Evolutionary conservation across 2,888 invertebrate genomes (phyloP).

Genomic region (Erpobdella octoculata): DNA sequence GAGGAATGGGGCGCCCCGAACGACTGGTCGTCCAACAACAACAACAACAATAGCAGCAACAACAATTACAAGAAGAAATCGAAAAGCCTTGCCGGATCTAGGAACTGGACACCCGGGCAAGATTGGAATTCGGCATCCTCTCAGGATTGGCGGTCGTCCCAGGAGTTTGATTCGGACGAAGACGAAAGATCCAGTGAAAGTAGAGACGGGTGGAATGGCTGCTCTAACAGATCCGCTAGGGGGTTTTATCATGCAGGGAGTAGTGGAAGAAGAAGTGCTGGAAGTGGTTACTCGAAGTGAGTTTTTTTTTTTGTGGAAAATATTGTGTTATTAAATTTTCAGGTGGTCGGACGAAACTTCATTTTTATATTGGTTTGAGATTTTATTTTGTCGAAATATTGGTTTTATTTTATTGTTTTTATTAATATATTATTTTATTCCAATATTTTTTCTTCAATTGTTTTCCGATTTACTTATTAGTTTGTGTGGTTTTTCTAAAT

Average conservation of each 20-base stretch:
- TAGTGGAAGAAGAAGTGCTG: not conserved
- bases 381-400: too few relatives aligned
- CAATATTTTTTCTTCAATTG: not conserved
- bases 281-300: not conserved
- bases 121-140: conserved; percentile 17
- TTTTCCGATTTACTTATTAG: not conserved
- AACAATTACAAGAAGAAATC: not conserved
- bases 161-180: conserved; percentile 15
- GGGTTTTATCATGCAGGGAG: not conserved
- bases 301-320: too few relatives aligned
- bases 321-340: too few relatives aligned
- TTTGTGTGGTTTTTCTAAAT: not conserved
- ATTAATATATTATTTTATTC: too few relatives aligned
- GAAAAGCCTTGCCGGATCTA: not conserved
- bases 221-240: not conserved
- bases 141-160: conserved; percentile 24
- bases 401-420: too few relatives aligned
- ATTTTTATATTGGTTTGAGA: too few relatives aligned
- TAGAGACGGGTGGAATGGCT: not conserved
- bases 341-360: too few relatives aligned
- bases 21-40: too few relatives aligned
- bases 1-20: conserved; percentile 21
- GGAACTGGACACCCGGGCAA: conserved; percentile 1
- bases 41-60: too few relatives aligned
- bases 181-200: conserved; percentile 17